These are phyloP conservation scores for Yoshiicerus persimilis DNA, from an alignment of 1,140 invertebrate genomes.

Conservation along the genomic window DNA sequence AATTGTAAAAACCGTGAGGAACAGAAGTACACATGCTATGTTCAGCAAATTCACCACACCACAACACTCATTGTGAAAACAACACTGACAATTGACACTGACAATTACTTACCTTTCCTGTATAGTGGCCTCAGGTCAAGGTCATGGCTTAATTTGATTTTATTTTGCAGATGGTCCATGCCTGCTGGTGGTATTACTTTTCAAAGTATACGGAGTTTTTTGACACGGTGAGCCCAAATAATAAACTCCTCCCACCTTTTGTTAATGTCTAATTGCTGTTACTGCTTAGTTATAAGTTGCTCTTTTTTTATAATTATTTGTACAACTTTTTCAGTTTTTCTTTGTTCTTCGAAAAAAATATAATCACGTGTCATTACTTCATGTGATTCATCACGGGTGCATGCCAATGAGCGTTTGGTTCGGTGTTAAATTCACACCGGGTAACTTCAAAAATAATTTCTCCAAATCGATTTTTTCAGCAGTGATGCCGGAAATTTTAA, in stretches of 20 bases:
- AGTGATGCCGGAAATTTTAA: background rate
- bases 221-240: slow-evolving; percentile 78
- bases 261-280: too few species aligned
- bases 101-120: background rate
- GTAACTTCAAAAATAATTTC: slow-evolving; percentile 56
- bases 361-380: slow-evolving; percentile 86
- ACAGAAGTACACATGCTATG: too few species aligned
- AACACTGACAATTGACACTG: too few species aligned
- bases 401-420: slow-evolving; percentile 96
- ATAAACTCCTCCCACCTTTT: background rate
- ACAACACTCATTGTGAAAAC: too few species aligned
- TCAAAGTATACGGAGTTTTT: slow-evolving; percentile 95
- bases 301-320: background rate
- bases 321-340: slow-evolving; percentile 70
- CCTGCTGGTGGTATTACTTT: slow-evolving; percentile 96
- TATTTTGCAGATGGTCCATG: slow-evolving; percentile 75
- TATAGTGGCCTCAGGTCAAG: background rate
- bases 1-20: too few species aligned
- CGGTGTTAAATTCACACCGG: slow-evolving; percentile 94
- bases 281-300: background rate
- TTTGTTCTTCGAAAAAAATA: slow-evolving; percentile 90
- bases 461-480: background rate
- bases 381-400: slow-evolving; percentile 92
- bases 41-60: too few species aligned
- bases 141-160: background rate